A percentile compares a stretch with the other conserved stretches of the same genome.
Evolutionary conservation across 1,140 invertebrate genomes (phyloP).

Genomic region (Brachionus rotundiformis): DNA sequence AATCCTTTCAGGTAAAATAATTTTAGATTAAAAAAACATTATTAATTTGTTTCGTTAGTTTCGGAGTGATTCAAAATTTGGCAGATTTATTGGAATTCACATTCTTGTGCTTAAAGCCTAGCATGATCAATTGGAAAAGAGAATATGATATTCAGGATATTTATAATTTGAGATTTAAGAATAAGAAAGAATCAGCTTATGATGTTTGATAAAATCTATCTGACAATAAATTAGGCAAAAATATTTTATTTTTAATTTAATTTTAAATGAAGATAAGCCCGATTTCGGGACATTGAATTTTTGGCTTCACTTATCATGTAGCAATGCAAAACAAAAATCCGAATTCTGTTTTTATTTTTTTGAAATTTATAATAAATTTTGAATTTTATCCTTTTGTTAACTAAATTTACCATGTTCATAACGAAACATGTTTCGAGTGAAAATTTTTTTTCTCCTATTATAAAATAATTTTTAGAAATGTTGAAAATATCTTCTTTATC

Average conservation of each 20-base stretch:
- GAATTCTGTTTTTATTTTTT: neutral
- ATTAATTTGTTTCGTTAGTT: neutral
- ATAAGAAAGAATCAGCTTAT: neutral
- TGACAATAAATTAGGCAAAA: too few species aligned
- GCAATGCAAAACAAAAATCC: neutral
- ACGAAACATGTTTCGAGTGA: neutral
- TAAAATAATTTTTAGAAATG: neutral
- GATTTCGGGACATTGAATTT: too few species aligned
- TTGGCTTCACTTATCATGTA: too few species aligned
- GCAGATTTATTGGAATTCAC: slow-evolving; percentile 22
- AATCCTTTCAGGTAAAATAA: slow-evolving; percentile 79
- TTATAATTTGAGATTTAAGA: neutral
- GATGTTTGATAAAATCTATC: slow-evolving; percentile 15
- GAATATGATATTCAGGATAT: slow-evolving; percentile 34
- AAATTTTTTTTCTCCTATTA: too few species aligned
- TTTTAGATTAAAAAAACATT: neutral
- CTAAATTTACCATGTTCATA: neutral
- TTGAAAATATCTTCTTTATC: neutral
- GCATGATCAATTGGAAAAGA: slow-evolving; percentile 16
- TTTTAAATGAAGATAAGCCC: too few species aligned
- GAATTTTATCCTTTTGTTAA: neutral
- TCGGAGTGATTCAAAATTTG: slow-evolving; percentile 44
- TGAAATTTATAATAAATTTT: neutral
- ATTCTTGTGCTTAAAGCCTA: neutral
- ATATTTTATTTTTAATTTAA: too few species aligned